A percentile compares a stretch with the other conserved stretches of the same genome.
phyloP scores from a whole-genome alignment of 2,113 vertebrate species.

The Isurus oxyrinchus region DNA sequence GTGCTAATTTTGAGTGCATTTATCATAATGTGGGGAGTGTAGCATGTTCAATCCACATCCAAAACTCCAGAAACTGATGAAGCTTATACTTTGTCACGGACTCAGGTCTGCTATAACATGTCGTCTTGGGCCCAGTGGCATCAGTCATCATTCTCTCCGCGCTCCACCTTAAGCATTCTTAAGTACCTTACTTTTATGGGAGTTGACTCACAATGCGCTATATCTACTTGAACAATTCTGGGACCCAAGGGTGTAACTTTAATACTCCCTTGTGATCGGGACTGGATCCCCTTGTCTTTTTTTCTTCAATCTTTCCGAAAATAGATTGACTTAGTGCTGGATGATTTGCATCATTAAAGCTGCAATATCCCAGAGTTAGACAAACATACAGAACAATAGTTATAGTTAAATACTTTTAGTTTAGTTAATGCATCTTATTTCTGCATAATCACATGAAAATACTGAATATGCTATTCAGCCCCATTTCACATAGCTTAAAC shows the following conservation, averaged over 20 bases:
- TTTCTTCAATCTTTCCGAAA: background rate
- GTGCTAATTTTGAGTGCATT: background rate
- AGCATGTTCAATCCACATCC: background rate
- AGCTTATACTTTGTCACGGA: background rate
- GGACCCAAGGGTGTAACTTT: background rate
- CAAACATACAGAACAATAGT: background rate
- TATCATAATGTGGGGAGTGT: background rate
- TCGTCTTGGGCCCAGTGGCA: background rate
- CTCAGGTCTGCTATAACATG: background rate
- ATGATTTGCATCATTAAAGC: background rate
- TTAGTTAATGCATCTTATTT: background rate
- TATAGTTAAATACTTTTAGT: background rate
- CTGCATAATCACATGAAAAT: background rate
- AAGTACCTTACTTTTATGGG: background rate
- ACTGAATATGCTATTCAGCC: background rate
- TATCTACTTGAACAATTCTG: background rate
- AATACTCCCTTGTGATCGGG: background rate
- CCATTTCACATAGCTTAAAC: background rate
- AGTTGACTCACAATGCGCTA: background rate
- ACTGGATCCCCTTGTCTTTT: background rate
- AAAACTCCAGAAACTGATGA: background rate
- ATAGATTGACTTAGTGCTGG: background rate
- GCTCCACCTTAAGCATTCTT: background rate
- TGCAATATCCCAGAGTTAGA: background rate
- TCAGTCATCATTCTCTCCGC: background rate